These are phyloP conservation scores for Carassius auratus DNA, from an alignment of 2,113 vertebrate species.

Conservation along the genomic window DNA sequence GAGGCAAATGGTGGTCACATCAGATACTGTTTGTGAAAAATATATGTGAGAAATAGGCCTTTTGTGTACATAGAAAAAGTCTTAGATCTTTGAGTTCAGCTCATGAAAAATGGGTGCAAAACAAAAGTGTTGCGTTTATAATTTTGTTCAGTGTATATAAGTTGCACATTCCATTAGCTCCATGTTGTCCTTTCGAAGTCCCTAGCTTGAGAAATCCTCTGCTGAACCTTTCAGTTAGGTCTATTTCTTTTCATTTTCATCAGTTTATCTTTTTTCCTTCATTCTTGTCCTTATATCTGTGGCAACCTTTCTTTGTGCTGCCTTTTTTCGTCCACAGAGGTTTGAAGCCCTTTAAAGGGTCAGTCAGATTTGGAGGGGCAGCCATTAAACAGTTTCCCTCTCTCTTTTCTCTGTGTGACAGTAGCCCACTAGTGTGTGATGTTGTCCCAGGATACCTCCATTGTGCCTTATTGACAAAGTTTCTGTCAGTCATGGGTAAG, in stretches of 20 bases:
- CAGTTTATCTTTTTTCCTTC: not conserved
- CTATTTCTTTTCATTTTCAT: conserved; percentile 6
- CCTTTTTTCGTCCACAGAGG: conserved; percentile 25
- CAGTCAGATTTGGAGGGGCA: conserved; percentile 11
- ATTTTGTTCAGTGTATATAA: not conserved
- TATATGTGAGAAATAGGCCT: no score
- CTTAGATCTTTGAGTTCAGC: no score
- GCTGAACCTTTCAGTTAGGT: not conserved
- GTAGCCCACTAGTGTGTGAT: conserved; percentile 9
- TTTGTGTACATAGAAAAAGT: no score
- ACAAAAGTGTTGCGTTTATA: no score
- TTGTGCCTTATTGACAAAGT: conserved; percentile 27
- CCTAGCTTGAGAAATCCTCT: conserved; percentile 26
- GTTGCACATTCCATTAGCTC: not conserved
- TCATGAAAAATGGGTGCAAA: no score
- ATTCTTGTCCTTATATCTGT: not conserved
- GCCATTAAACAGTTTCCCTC: conserved; percentile 26
- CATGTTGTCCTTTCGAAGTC: not conserved
- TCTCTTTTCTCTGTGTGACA: conserved; percentile 1
- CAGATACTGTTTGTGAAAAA: no score
- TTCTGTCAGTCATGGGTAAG: conserved; percentile 26
- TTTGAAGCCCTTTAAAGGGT: conserved; percentile 36
- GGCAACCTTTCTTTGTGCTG: conserved; percentile 4
- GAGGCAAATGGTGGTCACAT: no score
- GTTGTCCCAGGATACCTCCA: conserved; percentile 14